Conservation (phyloP, 2,113 vertebrate genomes). For the Myxocyprinus asiaticus region DNA sequence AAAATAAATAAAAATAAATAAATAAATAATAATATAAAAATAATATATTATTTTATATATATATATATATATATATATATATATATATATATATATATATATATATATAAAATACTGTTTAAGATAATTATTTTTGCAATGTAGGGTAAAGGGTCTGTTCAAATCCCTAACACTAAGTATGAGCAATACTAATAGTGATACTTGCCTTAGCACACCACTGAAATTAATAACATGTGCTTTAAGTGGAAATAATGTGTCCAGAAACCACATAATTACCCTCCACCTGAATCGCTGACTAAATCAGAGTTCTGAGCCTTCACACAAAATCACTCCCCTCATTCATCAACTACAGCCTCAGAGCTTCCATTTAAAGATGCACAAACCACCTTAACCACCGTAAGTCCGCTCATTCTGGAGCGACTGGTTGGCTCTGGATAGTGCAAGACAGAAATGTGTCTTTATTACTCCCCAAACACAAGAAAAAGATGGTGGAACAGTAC, state of each 20-base stretch:
- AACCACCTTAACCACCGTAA: conserved; percentile 14
- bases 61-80: too few species aligned
- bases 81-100: too few species aligned
- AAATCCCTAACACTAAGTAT: too few species aligned
- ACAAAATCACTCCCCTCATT: conserved; percentile 5
- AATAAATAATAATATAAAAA: too few species aligned
- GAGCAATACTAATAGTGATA: too few species aligned
- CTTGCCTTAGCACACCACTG: too few species aligned
- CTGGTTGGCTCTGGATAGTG: too few species aligned
- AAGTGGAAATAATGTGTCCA: not conserved
- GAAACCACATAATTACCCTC: conserved; percentile 4
- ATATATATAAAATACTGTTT: too few species aligned
- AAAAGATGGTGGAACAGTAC: conserved; percentile 17
- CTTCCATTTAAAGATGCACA: conserved; percentile 6
- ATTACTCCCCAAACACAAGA: conserved; percentile 13
- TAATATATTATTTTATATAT: too few species aligned
- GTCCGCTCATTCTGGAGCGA: not conserved
- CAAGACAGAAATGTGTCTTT: not conserved
- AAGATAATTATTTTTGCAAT: too few species aligned
- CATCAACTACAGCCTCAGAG: conserved; percentile 17
- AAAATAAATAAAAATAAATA: too few species aligned
- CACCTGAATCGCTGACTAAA: not conserved
- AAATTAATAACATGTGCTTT: not conserved
- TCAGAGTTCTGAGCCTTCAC: not conserved
- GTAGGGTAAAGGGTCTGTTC: too few species aligned